These are phyloP conservation scores for Charadrius vociferus DNA, from an alignment of 2,113 vertebrate genomes.

Conservation along the genomic window DNA sequence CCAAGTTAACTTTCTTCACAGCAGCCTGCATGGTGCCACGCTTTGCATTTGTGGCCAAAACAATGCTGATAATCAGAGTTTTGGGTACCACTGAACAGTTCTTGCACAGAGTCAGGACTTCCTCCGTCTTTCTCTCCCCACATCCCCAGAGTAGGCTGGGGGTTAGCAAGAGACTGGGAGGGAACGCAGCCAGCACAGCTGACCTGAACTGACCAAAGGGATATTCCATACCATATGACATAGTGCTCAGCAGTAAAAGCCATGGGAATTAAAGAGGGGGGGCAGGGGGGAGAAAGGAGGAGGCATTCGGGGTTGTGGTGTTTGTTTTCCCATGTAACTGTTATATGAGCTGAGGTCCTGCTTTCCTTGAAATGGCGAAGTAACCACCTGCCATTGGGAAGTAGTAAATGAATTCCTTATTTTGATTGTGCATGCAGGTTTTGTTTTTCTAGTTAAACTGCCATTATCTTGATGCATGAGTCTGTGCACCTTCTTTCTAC, in stretches of 20 bases:
- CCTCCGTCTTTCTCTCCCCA: neutral
- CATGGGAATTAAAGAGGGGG: neutral
- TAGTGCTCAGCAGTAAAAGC: rapidly evolving
- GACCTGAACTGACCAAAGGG: neutral
- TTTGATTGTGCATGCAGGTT: neutral
- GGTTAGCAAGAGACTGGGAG: neutral
- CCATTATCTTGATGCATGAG: neutral
- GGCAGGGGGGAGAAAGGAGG: too few relatives aligned
- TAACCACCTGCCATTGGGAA: neutral
- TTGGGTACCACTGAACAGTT: neutral
- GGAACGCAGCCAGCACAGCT: neutral
- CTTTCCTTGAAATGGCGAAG: neutral
- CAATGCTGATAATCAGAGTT: neutral
- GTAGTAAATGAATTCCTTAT: neutral
- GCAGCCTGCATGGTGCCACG: neutral
- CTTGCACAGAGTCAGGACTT: neutral
- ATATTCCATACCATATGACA: neutral
- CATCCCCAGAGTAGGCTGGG: neutral
- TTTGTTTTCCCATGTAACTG: neutral
- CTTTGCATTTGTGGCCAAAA: neutral
- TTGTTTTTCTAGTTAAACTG: neutral
- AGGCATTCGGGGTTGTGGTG: rapidly evolving
- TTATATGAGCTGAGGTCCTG: neutral
- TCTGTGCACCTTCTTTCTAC: neutral
- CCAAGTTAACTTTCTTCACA: neutral